Evolutionary conservation across 2,888 invertebrate species (phyloP).

Genomic region (Xanthia togata): DNA sequence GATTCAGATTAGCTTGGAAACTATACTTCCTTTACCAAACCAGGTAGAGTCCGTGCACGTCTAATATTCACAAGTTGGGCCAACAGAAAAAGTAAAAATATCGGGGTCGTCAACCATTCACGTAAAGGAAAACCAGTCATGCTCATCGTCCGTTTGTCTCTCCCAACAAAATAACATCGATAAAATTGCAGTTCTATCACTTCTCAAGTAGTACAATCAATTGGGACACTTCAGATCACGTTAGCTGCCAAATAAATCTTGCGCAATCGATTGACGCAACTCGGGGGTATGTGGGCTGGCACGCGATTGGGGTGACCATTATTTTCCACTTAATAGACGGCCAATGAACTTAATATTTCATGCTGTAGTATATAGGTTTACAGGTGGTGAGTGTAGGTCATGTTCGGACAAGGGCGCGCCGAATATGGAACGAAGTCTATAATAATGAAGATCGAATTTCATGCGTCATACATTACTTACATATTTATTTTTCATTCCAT

Average conservation of each 20-base stretch:
- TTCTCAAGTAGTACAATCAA: slow-evolving; percentile 62
- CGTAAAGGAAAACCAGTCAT: neutral
- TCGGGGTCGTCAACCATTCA: neutral
- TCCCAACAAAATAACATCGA: neutral
- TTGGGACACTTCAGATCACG: slow-evolving; percentile 65
- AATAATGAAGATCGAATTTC: slow-evolving; percentile 9
- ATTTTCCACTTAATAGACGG: slow-evolving; percentile 19
- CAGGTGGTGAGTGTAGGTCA: slow-evolving; percentile 54
- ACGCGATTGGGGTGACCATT: slow-evolving; percentile 55
- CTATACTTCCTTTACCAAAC: neutral
- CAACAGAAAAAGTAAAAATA: neutral
- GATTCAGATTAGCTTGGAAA: neutral
- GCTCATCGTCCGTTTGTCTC: neutral
- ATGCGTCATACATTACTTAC: slow-evolving; percentile 17
- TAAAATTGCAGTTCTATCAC: slow-evolving; percentile 34
- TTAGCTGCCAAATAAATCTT: slow-evolving; percentile 80
- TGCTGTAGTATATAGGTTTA: slow-evolving; percentile 32
- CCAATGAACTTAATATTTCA: slow-evolving; percentile 46
- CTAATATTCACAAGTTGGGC: neutral
- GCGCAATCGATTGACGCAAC: slow-evolving; percentile 75
- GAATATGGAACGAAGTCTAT: slow-evolving; percentile 27
- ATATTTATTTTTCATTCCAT: slow-evolving; percentile 5
- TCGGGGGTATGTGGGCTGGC: slow-evolving; percentile 50
- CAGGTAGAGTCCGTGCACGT: neutral
- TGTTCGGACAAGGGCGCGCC: slow-evolving; percentile 31